Evolutionary conservation across 2,888 invertebrate species (phyloP), one percentile per base, ranked within the genome.

Genomic region (Dyspetes luteomarginatus): DNA sequence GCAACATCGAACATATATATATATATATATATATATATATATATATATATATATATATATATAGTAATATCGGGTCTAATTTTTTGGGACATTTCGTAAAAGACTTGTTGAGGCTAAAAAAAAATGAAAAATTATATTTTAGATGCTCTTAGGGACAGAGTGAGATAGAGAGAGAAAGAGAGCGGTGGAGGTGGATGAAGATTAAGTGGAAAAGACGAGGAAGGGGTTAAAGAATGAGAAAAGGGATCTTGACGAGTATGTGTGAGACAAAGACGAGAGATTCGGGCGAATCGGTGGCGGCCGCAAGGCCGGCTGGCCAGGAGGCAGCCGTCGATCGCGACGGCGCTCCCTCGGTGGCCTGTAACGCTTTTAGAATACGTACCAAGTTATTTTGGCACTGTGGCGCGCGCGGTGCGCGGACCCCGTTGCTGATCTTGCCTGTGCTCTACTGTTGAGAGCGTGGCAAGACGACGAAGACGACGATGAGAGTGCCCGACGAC

Each of bases 321-420:
- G 72, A 77, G 77, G 81, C 69, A 77, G 84, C 78, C 82, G 83
- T 81, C 79, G 83, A 81, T 81, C 83, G 82, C 82, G 77, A 74
- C 88, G 88, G 88, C 86, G 86, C 87, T 89, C 88, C 81, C 77
- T 78, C 84, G 88, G 86, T 87, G 86, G 90, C 87, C 87, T 84
- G 84, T 78, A 87, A 88, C 89, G 87, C 89, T 88, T 91, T 91
- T 91, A 91, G 91, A 90, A 89, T 89, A 89, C 88, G 87, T 88
- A 86, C 85, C 78, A 85, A 88, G 90, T 90, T 91, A 91, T 91
- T 91, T 91, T 90, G 85, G 89, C 90, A 82, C 83, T 80, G 87
- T 88, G 86, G 89, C 89, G 74, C 75, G 72, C 86, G 85, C 87
- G 85, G 87, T 85, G 84, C n/a, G n/a, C n/a, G n/a, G n/a, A n/a